Base-by-base conservation (phyloP, 2,797 vertebrate species). In the Rhynchotus rufescens region DNA sequence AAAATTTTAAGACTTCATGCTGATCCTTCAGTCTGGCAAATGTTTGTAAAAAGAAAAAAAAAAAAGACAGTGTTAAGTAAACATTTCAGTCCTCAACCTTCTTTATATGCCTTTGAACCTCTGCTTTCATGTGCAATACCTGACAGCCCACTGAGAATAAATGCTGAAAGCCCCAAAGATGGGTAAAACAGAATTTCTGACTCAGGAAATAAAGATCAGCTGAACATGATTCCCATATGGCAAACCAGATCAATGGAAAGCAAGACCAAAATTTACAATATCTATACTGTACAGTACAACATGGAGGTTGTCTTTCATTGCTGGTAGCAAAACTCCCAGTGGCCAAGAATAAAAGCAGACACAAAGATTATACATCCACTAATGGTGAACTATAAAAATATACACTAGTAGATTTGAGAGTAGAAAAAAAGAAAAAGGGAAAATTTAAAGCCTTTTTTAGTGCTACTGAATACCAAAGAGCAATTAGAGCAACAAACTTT, bases 131-230 rank as follows among this genome's bases (percentile, higher is more conserved):
- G 97, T 98, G 96, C 95, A 94, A 95, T 97, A 98, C 97, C 97
- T 97, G 96, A 96, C 22, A 93, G 94, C 84, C 98, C 94, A 94
- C 80, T 81, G 97, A 97, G 97, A 97, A 94, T 97, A 97, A 94
- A 97, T 96, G 89, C 90, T 95, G 97, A 97, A 97, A 98, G 92
- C 96, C 97, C 97, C 96, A 97, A 97, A 97, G 97, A 97, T 96
- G 85, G 97, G 97, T 97, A 97, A 98, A 98, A 97, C 97, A 97
- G 97, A 97, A 98, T 98, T 98, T 98, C 97, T 98, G 97, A 98
- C 98, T 98, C 97, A 97, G 97, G 97, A 98, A 98, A 97, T 98
- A 98, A 98, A 98, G 96, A 98, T 98, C 97, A 97, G 97, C 97
- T 97, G 97, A 97, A 96, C 94, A 97, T 89, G 97, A 98, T 97